Base-by-base conservation (phyloP, 2,888 invertebrate species). In the Ceraclea dissimilis region DNA sequence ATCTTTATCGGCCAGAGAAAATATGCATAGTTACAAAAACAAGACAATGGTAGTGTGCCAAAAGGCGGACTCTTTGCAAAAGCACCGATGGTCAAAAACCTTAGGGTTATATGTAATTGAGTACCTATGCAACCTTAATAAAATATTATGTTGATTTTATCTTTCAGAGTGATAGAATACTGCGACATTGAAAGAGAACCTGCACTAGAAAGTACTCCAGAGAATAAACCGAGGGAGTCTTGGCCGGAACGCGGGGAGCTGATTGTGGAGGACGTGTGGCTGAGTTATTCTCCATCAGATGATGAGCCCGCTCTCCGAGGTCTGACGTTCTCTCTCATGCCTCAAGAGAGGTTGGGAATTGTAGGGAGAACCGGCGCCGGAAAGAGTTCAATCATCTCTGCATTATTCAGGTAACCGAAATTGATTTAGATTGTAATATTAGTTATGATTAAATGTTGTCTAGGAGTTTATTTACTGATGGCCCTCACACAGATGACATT, bases 361-460 rank as follows among this genome's bases (percentile, higher is more conserved):
- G 90, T 94, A 55, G 97, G 95, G 2, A 80, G 95, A 65, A 95
- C 94, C 0, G 96, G 96, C 49, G 90, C 94, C 6, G 96, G 96
- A 52, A 97, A 97, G 75, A 90, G 90, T 66, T 93, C 93, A 2
- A 75, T 97, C 26, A 79, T 96, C 65, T 78, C 84, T 43, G 88
- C 89, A 1, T 68, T 96, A 2, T 85, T 93, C 69, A 79, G 94
- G 52, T 78, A 94, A 53, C 81, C 83, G 8, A 88, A 91, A 58
- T 69, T 88, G 22, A n/a, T n/a, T n/a, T n/a, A n/a, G n/a, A n/a
- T n/a, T n/a, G n/a, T n/a, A n/a, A n/a, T n/a, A n/a, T n/a, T n/a
- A n/a, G n/a, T n/a, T n/a, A n/a, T n/a, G n/a, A n/a, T n/a, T n/a
- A n/a, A n/a, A n/a, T n/a, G n/a, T n/a, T n/a, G n/a, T n/a, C n/a